These are phyloP conservation scores for Mus minutoides DNA, from an alignment of 2,797 vertebrate species.

Conservation along the genomic window DNA sequence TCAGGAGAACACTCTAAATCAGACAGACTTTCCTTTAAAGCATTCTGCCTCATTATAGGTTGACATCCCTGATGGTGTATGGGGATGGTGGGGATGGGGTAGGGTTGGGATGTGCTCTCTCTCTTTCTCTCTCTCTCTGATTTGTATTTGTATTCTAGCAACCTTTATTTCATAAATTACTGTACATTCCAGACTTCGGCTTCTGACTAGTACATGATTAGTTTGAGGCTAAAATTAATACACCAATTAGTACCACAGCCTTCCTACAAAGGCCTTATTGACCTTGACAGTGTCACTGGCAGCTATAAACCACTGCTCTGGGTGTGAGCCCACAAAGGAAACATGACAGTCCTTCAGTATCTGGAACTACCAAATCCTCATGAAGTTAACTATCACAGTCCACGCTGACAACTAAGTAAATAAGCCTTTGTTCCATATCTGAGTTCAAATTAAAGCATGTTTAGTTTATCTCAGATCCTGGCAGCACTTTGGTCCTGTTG, in stretches of 20 bases:
- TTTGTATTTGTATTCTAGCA: not conserved
- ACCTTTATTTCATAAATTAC: not conserved
- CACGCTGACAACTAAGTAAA: not conserved
- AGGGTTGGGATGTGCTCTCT: not conserved
- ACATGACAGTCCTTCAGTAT: not conserved
- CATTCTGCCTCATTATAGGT: not conserved
- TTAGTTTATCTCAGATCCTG: slow-evolving; percentile 33
- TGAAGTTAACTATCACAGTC: slow-evolving; percentile 30
- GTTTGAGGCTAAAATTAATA: slow-evolving; percentile 1
- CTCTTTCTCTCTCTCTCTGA: no score
- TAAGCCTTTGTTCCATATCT: slow-evolving; percentile 41
- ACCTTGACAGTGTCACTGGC: not conserved
- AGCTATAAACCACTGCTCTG: not conserved
- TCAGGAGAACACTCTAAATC: not conserved
- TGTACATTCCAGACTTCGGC: not conserved
- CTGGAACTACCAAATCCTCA: not conserved
- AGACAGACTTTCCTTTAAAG: not conserved
- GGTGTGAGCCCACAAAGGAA: not conserved
- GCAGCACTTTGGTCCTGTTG: slow-evolving; percentile 10
- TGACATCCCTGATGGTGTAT: not conserved
- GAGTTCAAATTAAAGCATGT: slow-evolving; percentile 43
- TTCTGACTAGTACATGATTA: not conserved
- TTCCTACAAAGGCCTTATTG: slow-evolving; percentile 14
- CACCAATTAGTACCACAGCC: not conserved
- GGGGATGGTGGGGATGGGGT: not conserved